Evolutionary conservation across 2,888 invertebrate genomes (phyloP).

Genomic region (Elaeidobius kamerunicus): DNA sequence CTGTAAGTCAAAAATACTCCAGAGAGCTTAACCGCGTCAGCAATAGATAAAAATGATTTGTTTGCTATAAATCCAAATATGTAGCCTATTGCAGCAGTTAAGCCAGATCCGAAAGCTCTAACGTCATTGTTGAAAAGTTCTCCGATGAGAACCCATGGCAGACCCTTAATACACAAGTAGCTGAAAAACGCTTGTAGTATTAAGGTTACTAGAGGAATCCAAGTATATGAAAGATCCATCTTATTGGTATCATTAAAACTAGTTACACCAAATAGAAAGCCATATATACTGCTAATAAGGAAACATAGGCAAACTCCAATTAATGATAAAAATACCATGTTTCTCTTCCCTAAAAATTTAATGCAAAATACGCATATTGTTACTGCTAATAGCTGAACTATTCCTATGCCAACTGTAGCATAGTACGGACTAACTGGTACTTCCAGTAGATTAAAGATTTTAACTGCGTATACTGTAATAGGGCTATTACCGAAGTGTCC

Average conservation of each 20-base stretch:
- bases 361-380: conserved; percentile 63
- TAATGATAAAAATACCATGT: conserved; percentile 64
- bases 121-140: conserved; percentile 70
- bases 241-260: background rate
- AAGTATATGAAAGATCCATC: conserved; percentile 46
- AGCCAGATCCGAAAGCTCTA: conserved; percentile 68
- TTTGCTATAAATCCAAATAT: conserved; percentile 73
- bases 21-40: conserved; percentile 59
- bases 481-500: conserved; percentile 75
- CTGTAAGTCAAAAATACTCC: conserved; percentile 73
- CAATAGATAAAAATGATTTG: conserved; percentile 68
- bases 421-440: conserved; percentile 74
- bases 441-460: conserved; percentile 66
- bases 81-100: conserved; percentile 70
- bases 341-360: conserved; percentile 70
- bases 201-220: conserved; percentile 67
- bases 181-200: conserved; percentile 66
- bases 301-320: no score
- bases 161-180: conserved; percentile 64
- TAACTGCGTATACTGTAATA: conserved; percentile 70
- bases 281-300: no score
- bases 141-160: conserved; percentile 77
- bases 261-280: no score
- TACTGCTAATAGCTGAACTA: conserved; percentile 67
- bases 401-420: conserved; percentile 69